A percentile compares a stretch with the other conserved stretches of the same genome.
These are phyloP conservation scores for Mylabris phalerata DNA, from an alignment of 1,140 invertebrate genomes.

Conservation along the genomic window DNA sequence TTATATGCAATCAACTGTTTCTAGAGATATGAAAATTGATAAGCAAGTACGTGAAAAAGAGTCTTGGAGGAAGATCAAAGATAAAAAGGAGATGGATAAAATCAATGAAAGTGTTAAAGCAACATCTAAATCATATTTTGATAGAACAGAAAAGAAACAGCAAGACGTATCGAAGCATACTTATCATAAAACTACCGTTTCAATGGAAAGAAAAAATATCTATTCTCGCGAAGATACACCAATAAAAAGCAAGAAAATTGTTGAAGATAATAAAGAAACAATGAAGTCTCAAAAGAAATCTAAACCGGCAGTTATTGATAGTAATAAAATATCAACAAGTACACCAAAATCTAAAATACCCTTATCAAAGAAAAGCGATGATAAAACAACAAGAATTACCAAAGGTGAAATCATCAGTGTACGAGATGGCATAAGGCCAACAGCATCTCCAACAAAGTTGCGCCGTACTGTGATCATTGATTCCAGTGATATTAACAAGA, in stretches of 20 bases:
- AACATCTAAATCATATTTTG: conserved; percentile 15
- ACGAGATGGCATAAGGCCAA: conserved; percentile 33
- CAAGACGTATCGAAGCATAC: conserved; percentile 8
- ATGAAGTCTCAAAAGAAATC: conserved; percentile 3
- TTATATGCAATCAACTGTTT: conserved; percentile 46
- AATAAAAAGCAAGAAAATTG: conserved; percentile 1
- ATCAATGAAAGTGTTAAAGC: conserved; percentile 27
- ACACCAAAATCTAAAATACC: conserved; percentile 8
- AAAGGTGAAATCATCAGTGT: conserved; percentile 7
- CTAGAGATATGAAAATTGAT: conserved; percentile 44
- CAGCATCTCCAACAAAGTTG: conserved; percentile 39
- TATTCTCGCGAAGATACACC: conserved; percentile 3
- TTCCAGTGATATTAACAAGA: conserved; percentile 28
- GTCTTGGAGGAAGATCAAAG: conserved; percentile 22
- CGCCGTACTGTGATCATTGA: conserved; percentile 33
- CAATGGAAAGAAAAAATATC: conserved; percentile 19
- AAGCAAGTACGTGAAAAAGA: conserved; percentile 23
- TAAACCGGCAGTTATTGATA: conserved; percentile 1
- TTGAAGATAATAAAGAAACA: not conserved
- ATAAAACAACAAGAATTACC: conserved; percentile 3
- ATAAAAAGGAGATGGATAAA: conserved; percentile 32
- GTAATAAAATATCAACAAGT: conserved; percentile 12
- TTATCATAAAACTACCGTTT: conserved; percentile 23
- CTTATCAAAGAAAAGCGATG: conserved; percentile 7
- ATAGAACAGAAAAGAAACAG: conserved; percentile 17